Conservation (phyloP, 2,888 invertebrate species). For the Euzetes globulus region DNA sequence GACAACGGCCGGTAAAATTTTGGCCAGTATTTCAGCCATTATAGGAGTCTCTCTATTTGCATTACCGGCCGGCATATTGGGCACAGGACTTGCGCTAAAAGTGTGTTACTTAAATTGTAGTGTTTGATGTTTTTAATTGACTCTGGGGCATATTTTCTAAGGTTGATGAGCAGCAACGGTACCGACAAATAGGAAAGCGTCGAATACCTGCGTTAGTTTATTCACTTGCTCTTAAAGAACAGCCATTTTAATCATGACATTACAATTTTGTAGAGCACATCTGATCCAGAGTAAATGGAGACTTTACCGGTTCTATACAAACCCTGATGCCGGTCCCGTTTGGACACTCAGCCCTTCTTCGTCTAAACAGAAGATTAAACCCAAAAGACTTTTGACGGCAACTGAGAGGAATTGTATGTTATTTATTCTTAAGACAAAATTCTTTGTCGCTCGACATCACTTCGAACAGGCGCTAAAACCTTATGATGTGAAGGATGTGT, state of each 20-base stretch:
- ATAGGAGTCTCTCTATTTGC: constrained; percentile 53
- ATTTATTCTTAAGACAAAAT: constrained; percentile 15
- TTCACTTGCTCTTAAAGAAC: background rate
- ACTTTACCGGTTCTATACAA: background rate
- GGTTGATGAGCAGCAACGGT: constrained; percentile 10
- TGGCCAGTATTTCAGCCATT: constrained; percentile 51
- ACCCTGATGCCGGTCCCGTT: background rate
- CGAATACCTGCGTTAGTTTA: background rate
- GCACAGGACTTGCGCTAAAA: constrained; percentile 28
- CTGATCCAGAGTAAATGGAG: background rate
- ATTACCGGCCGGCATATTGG: constrained; percentile 50
- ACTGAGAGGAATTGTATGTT: background rate
- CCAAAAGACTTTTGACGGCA: background rate
- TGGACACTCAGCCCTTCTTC: background rate
- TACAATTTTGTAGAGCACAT: background rate
- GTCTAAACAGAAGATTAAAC: background rate
- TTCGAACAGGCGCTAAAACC: constrained; percentile 17
- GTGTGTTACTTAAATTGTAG: background rate
- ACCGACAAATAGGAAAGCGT: background rate
- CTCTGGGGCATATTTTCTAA: background rate
- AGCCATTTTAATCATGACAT: background rate
- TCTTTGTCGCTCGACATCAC: background rate
- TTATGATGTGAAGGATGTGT: constrained; percentile 23
- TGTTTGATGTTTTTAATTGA: background rate
- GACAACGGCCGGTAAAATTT: constrained; percentile 53